Evolutionary conservation across 2,797 vertebrate species (phyloP), one percentile per base, ranked within the genome.

Genomic region (Gallinago nigripennis): DNA sequence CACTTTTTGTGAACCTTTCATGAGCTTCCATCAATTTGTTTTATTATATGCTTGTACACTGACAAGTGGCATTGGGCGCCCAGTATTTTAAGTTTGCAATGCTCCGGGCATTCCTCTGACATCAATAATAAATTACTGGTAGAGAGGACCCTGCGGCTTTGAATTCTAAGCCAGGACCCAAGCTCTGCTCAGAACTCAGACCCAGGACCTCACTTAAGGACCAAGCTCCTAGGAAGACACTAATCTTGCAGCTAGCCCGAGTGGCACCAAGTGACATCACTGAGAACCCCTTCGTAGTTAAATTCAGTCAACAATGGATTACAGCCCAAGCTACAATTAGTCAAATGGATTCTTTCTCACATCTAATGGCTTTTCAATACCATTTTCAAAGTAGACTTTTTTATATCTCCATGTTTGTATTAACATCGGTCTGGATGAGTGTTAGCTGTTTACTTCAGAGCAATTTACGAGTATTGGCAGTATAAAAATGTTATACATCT

Each of bases 61-160:
- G 50, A n/a, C 21, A 71, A 66, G 19, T 0, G 0, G 1, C n/a
- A 39, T 4, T 37, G 2, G 41, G 20, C 17, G 12, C 19, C 19
- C 14, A 28, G 21, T 19, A 43, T 31, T 39, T 39, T 25, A 60
- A 43, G 7, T 51, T 83, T 68, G 35, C 27, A 71, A 18, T 31
- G 17, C 48, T 75, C 33, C 2, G 0, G 28, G 30, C 11, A 12
- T 86, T 65, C 31, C 23, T 65, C 21, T 5, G 15, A 43, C 27
- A 54, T 53, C 72, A 65, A 19, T 39, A 69, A 51, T 1, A 2
- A 57, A 51, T 60, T 45, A 65, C 23, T 63, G 11, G 7, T n/a
- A 53, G 14, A 58, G 6, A 69, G 2, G 17, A 72, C 6, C 7
- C 5, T 33, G 9, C 68, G 10, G 25, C 27, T 18, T 81, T n/a